Evolutionary conservation across 2,888 invertebrate genomes (phyloP).

Genomic region (Atherix ibis): DNA sequence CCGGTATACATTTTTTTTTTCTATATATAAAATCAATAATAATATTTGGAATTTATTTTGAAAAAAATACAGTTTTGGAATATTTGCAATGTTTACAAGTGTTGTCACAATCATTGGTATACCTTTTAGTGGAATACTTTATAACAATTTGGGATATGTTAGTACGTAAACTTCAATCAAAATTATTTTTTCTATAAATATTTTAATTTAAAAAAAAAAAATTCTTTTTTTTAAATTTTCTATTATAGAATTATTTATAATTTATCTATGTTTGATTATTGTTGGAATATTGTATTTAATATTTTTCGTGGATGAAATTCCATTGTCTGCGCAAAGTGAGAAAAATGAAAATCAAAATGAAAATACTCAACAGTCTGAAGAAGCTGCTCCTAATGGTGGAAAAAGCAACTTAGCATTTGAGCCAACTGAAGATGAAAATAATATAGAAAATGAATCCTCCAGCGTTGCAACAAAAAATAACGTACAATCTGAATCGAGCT

Average conservation of each 20-base stretch:
- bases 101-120: conserved; percentile 25
- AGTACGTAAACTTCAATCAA: conserved; percentile 19
- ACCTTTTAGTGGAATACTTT: conserved; percentile 25
- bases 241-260: conserved; percentile 23
- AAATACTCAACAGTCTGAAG: not conserved
- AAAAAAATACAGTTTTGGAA: conserved; percentile 21
- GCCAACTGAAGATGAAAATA: no score
- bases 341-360: conserved; percentile 9
- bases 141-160: conserved; percentile 24
- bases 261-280: conserved; percentile 24
- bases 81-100: conserved; percentile 28
- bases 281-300: conserved; percentile 27
- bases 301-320: conserved; percentile 24
- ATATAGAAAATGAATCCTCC: no score
- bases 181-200: not conserved
- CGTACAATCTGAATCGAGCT: no score
- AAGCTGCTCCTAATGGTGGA: no score
- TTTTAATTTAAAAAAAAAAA: not conserved
- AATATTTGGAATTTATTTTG: not conserved
- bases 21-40: not conserved
- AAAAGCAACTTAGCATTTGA: conserved; percentile 12
- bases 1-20: conserved; percentile 13
- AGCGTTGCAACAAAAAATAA: no score
- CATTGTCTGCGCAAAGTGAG: not conserved
- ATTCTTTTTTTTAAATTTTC: not conserved